Evolutionary conservation across 2,888 invertebrate species (phyloP).

Genomic region (Orthonevra nobilis): DNA sequence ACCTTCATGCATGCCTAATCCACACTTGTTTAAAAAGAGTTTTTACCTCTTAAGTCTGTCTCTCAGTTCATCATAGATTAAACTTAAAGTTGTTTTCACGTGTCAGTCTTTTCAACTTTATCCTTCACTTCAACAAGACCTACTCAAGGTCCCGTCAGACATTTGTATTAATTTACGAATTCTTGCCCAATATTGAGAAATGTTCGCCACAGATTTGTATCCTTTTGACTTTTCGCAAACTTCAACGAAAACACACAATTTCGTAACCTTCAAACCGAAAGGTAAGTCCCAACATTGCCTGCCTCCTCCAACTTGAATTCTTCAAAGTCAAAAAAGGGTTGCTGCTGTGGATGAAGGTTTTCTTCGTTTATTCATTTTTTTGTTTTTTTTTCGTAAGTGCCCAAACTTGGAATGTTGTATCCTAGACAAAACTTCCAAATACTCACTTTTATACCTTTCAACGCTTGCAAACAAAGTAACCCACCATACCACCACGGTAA

Average conservation of each 20-base stretch:
- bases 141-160: too few relatives aligned
- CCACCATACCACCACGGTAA: slow-evolving; percentile 29
- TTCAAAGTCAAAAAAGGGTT: slow-evolving; percentile 46
- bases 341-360: neutral
- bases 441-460: slow-evolving; percentile 68
- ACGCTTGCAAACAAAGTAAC: slow-evolving; percentile 66
- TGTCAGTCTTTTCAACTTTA: too few relatives aligned
- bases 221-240: slow-evolving; percentile 31
- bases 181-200: neutral
- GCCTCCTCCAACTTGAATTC: slow-evolving; percentile 2
- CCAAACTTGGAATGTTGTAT: slow-evolving; percentile 63
- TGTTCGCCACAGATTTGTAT: slow-evolving; percentile 39
- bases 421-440: slow-evolving; percentile 68
- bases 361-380: slow-evolving; percentile 16
- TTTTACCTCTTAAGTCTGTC: too few relatives aligned
- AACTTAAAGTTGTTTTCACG: too few relatives aligned
- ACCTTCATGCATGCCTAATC: too few relatives aligned
- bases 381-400: slow-evolving; percentile 9
- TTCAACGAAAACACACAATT: slow-evolving; percentile 3
- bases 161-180: neutral
- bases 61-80: too few relatives aligned
- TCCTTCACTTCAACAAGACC: too few relatives aligned
- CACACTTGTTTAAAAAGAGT: too few relatives aligned
- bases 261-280: slow-evolving; percentile 48
- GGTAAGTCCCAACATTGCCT: slow-evolving; percentile 35